Conservation (phyloP, 2,113 vertebrate species). For the Craseonycteris thonglongyai region DNA sequence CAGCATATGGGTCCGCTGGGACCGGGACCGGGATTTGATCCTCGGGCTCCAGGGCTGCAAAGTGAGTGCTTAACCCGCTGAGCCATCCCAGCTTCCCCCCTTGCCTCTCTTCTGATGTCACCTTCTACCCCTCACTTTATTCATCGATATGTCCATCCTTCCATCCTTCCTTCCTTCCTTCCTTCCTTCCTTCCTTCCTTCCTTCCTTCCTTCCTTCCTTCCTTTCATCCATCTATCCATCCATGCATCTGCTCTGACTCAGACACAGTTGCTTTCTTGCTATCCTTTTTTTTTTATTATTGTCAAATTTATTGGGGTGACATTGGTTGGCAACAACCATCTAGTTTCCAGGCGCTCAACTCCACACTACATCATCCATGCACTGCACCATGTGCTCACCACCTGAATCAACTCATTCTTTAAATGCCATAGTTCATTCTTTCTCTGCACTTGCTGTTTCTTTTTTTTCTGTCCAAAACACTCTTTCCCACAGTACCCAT, state of each 20-base stretch:
- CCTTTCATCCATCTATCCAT: background rate
- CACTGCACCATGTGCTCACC: too few species aligned
- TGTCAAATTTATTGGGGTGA: too few species aligned
- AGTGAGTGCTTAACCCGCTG: too few species aligned
- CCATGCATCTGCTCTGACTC: background rate
- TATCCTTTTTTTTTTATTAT: too few species aligned
- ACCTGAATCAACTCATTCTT: too few species aligned
- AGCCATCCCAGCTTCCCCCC: too few species aligned
- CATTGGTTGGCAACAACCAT: too few species aligned
- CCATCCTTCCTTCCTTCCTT: fast-evolving
- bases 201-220: background rate
- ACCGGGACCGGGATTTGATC: too few species aligned
- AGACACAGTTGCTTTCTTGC: background rate
- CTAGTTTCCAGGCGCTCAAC: too few species aligned
- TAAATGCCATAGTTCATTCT: background rate
- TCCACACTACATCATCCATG: too few species aligned
- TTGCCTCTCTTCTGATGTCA: background rate
- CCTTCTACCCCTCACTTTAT: background rate
- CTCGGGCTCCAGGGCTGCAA: too few species aligned
- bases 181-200: background rate
- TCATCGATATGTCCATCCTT: background rate
- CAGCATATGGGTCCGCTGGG: too few species aligned
- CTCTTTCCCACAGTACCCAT: background rate
- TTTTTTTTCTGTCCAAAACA: background rate
- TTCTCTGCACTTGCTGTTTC: background rate